Base-by-base conservation (phyloP, 2,888 invertebrate species). In the Germaria angustata region DNA sequence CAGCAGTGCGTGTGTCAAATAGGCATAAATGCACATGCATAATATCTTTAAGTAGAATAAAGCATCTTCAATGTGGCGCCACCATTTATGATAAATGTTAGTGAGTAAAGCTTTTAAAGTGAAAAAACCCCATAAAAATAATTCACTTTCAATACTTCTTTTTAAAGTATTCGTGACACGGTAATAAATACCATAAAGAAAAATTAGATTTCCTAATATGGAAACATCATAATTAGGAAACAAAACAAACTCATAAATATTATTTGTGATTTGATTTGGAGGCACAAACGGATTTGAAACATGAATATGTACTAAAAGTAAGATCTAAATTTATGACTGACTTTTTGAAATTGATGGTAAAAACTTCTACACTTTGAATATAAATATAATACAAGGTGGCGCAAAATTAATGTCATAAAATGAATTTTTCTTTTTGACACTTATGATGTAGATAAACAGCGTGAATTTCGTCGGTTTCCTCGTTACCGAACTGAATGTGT, bases 21-120 rank as follows among this genome's bases (percentile, higher is more conserved):
- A 20, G 49, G n/a, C n/a, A n/a, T n/a, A 22, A 46, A 46, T 13
- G 4, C 44, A 13, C 28, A 76, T 15, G 57, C 53, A 53, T 39
- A 49, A 63, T 36, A 68, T 49, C 28, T 66, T 51, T 49, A 81
- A 77, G 76, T 77, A 68, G 32, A 32, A 68, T 17, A 32, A n/a
- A 61, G 36, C 49, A 78, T 73, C 59, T 76, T 65, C 69, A 82
- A 75, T 66, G 66, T 82, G 82, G 82, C 82, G 82, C 82, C 82
- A 82, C 65, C 49, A 79, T 59, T 72, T 66, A 79, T 82, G 82
- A 82, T 76, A 76, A 82, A 82, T 82, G 79, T 71, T 66, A 41
- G 63, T 55, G 61, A 55, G 68, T 34, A 44, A 39, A 77, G 77
- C 76, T 68, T 77, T 69, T 61, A 22, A 63, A 73, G 51, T 59